Base-by-base conservation (phyloP, 2,888 invertebrate genomes). In the Cotesia congregata region DNA sequence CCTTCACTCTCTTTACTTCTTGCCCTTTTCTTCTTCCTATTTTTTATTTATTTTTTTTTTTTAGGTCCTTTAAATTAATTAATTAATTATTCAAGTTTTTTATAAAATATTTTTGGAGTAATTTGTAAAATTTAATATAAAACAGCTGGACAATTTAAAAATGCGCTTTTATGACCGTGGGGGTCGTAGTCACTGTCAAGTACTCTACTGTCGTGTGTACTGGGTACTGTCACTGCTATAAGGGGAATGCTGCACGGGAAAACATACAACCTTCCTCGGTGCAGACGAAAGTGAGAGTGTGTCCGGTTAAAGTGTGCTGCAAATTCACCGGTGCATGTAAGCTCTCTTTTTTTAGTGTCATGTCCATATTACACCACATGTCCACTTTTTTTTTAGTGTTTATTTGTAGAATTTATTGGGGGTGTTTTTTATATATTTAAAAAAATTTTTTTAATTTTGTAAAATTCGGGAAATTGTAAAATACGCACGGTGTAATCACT, bases 251-350 rank as follows among this genome's bases (percentile, higher is more conserved):
- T 80, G 83, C 83, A 81, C 82, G 83, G 82, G 82, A 82, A 82
- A 84, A 83, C 86, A 82, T 82, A 82, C 82, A 84, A 83, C 86
- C 85, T 87, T 86, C 86, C 86, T 86, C 87, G 86, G 82, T 82
- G 85, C 86, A 86, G 84, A 84, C 88, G 87, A 88, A 88, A 88
- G 88, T 87, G 88, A 88, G 88, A 88, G 88, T 88, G 86, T 83
- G 84, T 81, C 82, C 80, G 82, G 80, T 76, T 77, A 80, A 50
- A 50, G 50, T 50, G 50, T 50, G 50, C 50, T 80, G 77, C 77
- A 50, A 70, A 84, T 83, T 84, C 86, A 84, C 82, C 83, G 83
- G 83, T 86, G 87, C 87, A 86, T 86, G 84, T 74, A 75, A 67
- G 41, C 68, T 59, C 41, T 17, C 72, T 61, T 30, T 30, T 30